A percentile compares a stretch with the other conserved stretches of the same genome.
phyloP scores from a whole-genome alignment of 2,888 invertebrate genomes.

The Subacronicta megacephala region DNA sequence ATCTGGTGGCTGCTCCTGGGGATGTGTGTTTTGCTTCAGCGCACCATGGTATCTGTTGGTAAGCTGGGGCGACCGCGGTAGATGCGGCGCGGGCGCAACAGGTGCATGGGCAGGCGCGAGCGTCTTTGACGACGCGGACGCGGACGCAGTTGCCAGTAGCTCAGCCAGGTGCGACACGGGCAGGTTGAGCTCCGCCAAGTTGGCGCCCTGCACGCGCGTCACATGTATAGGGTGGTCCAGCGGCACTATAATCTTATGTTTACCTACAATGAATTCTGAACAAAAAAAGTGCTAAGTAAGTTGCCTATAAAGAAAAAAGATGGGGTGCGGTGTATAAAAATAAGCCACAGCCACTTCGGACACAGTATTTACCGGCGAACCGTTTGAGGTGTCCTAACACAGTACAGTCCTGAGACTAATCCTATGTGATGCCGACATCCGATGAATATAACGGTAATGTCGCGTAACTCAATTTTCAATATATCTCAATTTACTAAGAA shows the following conservation, averaged over 20 bases:
- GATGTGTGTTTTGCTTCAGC: neutral
- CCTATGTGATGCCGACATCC: too few relatives aligned
- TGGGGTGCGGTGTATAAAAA: too few relatives aligned
- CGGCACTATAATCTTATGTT: constrained; percentile 12
- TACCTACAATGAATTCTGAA: constrained; percentile 22
- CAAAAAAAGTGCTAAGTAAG: too few relatives aligned
- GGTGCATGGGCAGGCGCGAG: neutral
- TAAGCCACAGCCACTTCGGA: too few relatives aligned
- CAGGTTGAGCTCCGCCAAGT: constrained; percentile 1
- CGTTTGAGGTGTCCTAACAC: too few relatives aligned
- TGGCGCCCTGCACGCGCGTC: neutral
- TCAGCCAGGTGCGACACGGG: neutral
- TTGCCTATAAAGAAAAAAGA: too few relatives aligned
- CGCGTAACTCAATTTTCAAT: too few relatives aligned
- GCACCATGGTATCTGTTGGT: neutral
- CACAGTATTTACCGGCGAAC: too few relatives aligned
- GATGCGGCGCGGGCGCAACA: neutral
- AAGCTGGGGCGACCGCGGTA: neutral
- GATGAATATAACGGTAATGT: too few relatives aligned
- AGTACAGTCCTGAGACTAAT: too few relatives aligned
- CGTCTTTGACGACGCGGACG: neutral
- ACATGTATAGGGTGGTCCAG: constrained; percentile 4
- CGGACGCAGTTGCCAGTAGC: neutral
- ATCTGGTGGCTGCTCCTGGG: neutral
- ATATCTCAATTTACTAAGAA: too few relatives aligned